Conservation (phyloP, 2,888 invertebrate species). For the Tinea semifulvella region DNA sequence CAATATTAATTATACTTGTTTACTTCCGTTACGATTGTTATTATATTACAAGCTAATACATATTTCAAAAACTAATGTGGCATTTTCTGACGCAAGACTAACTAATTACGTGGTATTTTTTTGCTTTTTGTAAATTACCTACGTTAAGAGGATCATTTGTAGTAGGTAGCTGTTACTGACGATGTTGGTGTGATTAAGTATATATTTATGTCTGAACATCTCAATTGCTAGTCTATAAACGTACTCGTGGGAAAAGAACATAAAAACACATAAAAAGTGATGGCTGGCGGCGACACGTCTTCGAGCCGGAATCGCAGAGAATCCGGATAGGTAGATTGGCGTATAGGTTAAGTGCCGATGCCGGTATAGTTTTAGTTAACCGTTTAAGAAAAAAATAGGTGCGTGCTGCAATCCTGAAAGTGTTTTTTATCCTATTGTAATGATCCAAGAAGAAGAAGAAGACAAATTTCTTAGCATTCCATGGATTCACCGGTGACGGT, state of each 20-base stretch:
- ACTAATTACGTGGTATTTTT: background rate
- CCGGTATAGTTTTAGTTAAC: too few species aligned
- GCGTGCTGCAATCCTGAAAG: too few species aligned
- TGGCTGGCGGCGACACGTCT: conserved; percentile 34
- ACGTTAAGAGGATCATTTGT: too few species aligned
- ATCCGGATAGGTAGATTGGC: conserved; percentile 32
- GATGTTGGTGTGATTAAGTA: background rate
- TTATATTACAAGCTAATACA: background rate
- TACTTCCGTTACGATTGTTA: conserved; percentile 8
- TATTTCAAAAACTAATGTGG: too few species aligned
- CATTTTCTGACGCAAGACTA: background rate
- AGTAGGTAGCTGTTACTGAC: too few species aligned
- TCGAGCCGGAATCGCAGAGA: conserved; percentile 51
- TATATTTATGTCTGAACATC: too few species aligned
- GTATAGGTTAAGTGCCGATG: conserved; percentile 26
- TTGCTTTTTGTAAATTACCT: too few species aligned
- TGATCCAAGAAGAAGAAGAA: too few species aligned
- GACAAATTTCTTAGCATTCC: too few species aligned
- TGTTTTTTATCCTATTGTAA: too few species aligned
- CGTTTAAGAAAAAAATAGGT: too few species aligned
- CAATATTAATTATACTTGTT: conserved; percentile 5
- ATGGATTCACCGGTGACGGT: too few species aligned
- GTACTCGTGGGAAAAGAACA: conserved; percentile 47
- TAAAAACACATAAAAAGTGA: conserved; percentile 33
- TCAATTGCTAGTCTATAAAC: conserved; percentile 28